A percentile compares a stretch with the other conserved stretches of the same genome.
Conservation (phyloP, 1,140 invertebrate species). For the Linepithema humile region DNA sequence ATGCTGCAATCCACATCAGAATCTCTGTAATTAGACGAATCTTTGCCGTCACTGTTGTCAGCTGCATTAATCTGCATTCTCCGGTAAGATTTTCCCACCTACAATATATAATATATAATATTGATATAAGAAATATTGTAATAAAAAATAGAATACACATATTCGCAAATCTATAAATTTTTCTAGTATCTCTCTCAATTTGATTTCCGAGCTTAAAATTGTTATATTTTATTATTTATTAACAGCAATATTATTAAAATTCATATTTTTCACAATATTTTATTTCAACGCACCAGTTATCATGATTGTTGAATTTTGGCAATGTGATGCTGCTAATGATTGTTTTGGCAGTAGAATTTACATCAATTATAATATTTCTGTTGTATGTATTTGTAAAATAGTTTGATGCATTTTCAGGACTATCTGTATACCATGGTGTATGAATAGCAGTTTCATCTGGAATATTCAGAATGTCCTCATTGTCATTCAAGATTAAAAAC, state of each 20-base stretch:
- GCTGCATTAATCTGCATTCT: slow-evolving; percentile 88
- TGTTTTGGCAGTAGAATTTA: slow-evolving; percentile 12
- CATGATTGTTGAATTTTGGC: background rate
- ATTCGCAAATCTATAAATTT: background rate
- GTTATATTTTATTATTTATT: background rate
- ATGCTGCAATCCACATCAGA: slow-evolving; percentile 89
- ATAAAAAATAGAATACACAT: background rate
- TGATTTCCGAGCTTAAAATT: background rate
- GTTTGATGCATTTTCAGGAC: background rate
- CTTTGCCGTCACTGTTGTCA: slow-evolving; percentile 85
- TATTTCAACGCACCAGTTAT: slow-evolving; percentile 37
- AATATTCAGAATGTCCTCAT: slow-evolving; percentile 16
- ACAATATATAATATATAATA: background rate
- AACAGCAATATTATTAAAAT: background rate
- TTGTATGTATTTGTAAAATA: slow-evolving; percentile 12
- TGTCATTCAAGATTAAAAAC: slow-evolving; percentile 15
- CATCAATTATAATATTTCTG: background rate
- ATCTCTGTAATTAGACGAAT: slow-evolving; percentile 89
- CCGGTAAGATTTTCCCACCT: slow-evolving; percentile 90
- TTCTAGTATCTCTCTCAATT: background rate
- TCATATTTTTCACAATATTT: background rate
- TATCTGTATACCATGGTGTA: slow-evolving; percentile 30
- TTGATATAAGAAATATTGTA: background rate
- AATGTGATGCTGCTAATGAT: background rate
- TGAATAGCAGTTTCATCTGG: background rate